Percentiles rank a stretch among this genome's conserved stretches.
Evolutionary conservation across 2,888 invertebrate genomes (phyloP).

Genomic region (Melangyna quadrimaculata): DNA sequence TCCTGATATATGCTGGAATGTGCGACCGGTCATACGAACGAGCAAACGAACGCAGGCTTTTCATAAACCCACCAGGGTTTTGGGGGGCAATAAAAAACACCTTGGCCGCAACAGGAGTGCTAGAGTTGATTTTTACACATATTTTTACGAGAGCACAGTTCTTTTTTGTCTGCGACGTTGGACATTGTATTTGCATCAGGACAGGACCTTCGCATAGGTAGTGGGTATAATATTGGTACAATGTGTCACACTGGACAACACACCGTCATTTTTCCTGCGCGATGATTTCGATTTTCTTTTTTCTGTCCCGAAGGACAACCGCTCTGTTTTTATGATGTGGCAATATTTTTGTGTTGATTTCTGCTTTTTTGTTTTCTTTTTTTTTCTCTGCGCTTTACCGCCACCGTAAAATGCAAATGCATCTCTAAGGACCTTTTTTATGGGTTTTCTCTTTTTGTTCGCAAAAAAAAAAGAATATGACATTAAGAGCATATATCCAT

Average conservation of each 20-base stretch:
- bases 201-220: neutral
- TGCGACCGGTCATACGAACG: neutral
- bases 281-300: slow-evolving; percentile 26
- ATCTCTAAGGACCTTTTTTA: slow-evolving; percentile 71
- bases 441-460: slow-evolving; percentile 56
- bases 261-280: slow-evolving; percentile 31
- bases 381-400: neutral
- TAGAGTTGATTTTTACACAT: slow-evolving; percentile 52
- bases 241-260: slow-evolving; percentile 15
- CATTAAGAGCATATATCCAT: slow-evolving; percentile 55
- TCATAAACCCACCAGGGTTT: slow-evolving; percentile 68
- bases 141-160: slow-evolving; percentile 37
- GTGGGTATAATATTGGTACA: too few relatives aligned
- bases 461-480: slow-evolving; percentile 38
- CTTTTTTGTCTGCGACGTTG: slow-evolving; percentile 22
- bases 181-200: neutral
- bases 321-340: slow-evolving; percentile 69
- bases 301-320: neutral
- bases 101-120: slow-evolving; percentile 51
- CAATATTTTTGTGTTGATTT: slow-evolving; percentile 63
- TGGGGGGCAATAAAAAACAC: slow-evolving; percentile 66
- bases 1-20: neutral
- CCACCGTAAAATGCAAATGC: slow-evolving; percentile 68
- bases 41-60: slow-evolving; percentile 9
- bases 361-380: slow-evolving; percentile 23